Conservation (phyloP, 2,113 vertebrate genomes). For the Merops nubicus region DNA sequence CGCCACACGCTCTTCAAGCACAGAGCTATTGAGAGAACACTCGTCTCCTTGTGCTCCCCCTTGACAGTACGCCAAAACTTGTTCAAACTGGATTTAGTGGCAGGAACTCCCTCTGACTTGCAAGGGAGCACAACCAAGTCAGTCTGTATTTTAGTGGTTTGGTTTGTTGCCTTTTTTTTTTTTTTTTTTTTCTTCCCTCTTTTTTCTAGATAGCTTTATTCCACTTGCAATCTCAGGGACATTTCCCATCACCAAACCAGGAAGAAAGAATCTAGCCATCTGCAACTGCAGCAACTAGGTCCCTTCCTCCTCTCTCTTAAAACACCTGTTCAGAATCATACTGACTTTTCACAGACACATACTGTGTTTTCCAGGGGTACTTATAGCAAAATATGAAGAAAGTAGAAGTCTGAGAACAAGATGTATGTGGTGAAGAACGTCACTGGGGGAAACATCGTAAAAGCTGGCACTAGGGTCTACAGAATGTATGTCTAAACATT, state of each 20-base stretch:
- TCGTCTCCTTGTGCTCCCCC: neutral
- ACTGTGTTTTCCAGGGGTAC: neutral
- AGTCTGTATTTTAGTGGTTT: neutral
- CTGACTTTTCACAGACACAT: neutral
- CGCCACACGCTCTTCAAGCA: neutral
- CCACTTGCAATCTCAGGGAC: neutral
- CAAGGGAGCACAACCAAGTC: neutral
- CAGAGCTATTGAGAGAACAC: neutral
- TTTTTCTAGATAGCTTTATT: neutral
- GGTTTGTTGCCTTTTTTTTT: no score
- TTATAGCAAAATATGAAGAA: neutral
- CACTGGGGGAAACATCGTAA: neutral
- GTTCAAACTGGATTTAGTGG: neutral
- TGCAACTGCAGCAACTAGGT: neutral
- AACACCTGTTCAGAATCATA: neutral
- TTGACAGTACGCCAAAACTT: neutral
- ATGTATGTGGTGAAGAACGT: fast-evolving
- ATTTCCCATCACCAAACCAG: neutral
- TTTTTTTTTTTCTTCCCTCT: no score
- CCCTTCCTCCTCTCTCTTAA: neutral
- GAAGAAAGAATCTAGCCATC: neutral
- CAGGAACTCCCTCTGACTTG: neutral
- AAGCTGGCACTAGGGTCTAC: neutral
- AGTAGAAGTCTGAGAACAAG: neutral
- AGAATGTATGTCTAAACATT: neutral